Conservation (phyloP, 2,113 vertebrate species). For the Callaeas wilsoni region DNA sequence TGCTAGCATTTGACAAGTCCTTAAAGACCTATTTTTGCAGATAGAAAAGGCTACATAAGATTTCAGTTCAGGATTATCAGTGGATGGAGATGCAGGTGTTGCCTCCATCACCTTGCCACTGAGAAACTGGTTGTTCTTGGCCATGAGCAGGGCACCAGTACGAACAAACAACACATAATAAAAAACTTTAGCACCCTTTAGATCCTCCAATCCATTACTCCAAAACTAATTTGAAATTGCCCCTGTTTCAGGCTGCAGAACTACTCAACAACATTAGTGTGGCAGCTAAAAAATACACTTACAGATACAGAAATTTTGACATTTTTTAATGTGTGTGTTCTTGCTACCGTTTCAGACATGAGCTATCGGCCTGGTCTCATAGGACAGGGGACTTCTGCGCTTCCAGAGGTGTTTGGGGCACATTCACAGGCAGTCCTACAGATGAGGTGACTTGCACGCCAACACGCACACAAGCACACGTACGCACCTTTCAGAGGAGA, state of each 20-base stretch:
- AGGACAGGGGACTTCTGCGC: neutral
- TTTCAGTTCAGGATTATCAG: constrained; percentile 30
- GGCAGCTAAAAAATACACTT: constrained; percentile 57
- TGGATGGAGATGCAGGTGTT: neutral
- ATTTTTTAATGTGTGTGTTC: constrained; percentile 11
- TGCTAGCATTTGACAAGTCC: constrained; percentile 66
- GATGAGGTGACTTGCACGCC: neutral
- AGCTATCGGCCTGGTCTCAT: constrained; percentile 2
- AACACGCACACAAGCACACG: neutral
- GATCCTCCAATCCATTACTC: constrained; percentile 9
- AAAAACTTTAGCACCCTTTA: constrained; percentile 38
- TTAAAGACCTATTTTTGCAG: constrained; percentile 48
- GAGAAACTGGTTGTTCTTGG: constrained; percentile 13
- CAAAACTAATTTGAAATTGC: constrained; percentile 28
- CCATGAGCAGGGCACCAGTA: neutral
- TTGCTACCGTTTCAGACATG: neutral
- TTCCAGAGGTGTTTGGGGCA: constrained; percentile 16
- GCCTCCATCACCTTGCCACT: constrained; percentile 30
- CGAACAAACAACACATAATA: neutral
- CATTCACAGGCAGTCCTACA: constrained; percentile 62
- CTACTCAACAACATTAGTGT: constrained; percentile 35
- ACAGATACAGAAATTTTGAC: constrained; percentile 32
- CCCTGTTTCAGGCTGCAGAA: constrained; percentile 40
- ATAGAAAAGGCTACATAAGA: constrained; percentile 62
- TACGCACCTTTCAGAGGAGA: constrained; percentile 67